These are phyloP conservation scores for Acanthococcus lagerstroemiae DNA, from an alignment of 2,888 invertebrate species.

Conservation along the genomic window DNA sequence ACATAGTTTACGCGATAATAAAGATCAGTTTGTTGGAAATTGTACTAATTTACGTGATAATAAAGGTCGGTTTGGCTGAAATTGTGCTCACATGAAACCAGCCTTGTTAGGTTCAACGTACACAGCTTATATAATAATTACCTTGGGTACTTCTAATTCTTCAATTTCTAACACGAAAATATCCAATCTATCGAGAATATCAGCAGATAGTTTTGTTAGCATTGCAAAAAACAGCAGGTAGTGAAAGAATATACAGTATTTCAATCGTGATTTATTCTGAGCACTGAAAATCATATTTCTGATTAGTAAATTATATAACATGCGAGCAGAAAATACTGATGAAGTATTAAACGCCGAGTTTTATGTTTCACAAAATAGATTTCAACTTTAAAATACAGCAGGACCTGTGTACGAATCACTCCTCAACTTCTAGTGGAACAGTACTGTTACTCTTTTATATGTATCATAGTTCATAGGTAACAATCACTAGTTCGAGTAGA, in stretches of 20 bases:
- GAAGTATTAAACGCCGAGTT: no score
- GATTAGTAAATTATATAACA: no score
- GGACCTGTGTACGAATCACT: no score
- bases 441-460: no score
- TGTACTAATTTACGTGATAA: neutral
- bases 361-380: no score
- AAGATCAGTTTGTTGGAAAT: neutral
- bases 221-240: constrained; percentile 79
- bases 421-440: no score
- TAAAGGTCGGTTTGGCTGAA: neutral
- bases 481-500: no score
- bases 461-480: no score
- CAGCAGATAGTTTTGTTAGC: constrained; percentile 82
- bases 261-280: constrained; percentile 88
- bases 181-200: constrained; percentile 83
- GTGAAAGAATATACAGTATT: constrained; percentile 89
- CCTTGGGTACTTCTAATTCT: constrained; percentile 81
- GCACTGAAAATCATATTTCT: constrained; percentile 67
- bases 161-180: constrained; percentile 89
- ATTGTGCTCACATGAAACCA: neutral
- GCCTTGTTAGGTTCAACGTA: no score
- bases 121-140: constrained; percentile 37
- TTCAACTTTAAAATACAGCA: no score
- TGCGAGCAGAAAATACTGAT: no score
- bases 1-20: constrained; percentile 35